Base-by-base conservation (phyloP, 2,888 invertebrate species). In the Drosophila vallismaia region DNA sequence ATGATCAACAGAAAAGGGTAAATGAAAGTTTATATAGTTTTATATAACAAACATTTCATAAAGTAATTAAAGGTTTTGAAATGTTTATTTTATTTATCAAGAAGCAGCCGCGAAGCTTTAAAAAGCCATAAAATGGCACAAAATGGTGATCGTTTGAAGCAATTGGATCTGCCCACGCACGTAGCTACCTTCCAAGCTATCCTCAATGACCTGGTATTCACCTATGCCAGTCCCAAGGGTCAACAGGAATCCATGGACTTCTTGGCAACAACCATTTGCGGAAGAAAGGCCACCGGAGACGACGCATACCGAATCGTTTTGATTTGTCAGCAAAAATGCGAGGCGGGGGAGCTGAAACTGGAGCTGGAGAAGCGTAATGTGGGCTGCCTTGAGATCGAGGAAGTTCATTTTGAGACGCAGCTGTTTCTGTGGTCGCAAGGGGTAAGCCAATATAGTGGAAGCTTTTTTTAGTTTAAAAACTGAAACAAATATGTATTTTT, bases 321-420 rank as follows among this genome's bases (percentile, higher is more conserved):
- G 14, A 26, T 62, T 0, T 62, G 60, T 48, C 48, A 62, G 60
- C 60, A 59, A 3, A 40, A n/a, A n/a, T n/a, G 4, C 2, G 60
- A 62, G 29, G 60, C 38, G 8, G 14, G 12, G 14, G 24, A n/a
- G 14, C 5, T 62, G 36, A 38, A 59, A 60, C 12, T 6, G 24
- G 60, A 59, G 38, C 46, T 60, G 9, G 36, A 36, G n/a, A 36
- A n/a, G 36, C 36, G 59, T 3, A 12, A 46, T 14, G 29, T 59
- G n/a, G 36, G 29, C 29, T 33, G 29, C 0, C 6, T 48, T 8
- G 14, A 40, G 29, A 24, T 62, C 14, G 14, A n/a, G n/a, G 36
- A 36, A n/a, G n/a, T n/a, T 2, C 36, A 24, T 1, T 10, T 7
- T 4, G 14, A 31, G 12, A 12, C 26, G 0, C 14, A 0, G 7